phyloP scores from a whole-genome alignment of 1,140 invertebrate genomes.

The Brachionus calyciflorus region DNA sequence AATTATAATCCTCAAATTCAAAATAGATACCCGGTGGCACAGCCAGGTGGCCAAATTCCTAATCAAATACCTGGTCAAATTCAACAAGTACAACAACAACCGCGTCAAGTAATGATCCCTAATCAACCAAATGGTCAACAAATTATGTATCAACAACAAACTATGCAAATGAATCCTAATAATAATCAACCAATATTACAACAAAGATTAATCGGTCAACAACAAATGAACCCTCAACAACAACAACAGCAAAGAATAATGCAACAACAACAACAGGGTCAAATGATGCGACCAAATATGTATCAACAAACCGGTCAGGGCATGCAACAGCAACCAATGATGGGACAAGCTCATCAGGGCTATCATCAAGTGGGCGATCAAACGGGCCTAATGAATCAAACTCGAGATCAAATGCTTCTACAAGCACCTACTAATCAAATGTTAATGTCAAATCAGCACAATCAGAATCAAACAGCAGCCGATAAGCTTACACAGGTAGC shows the following conservation, averaged over 20 bases:
- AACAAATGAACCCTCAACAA: slow-evolving; percentile 5
- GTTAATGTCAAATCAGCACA: slow-evolving; percentile 14
- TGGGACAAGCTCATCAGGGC: not conserved
- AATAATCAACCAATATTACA: slow-evolving; percentile 14
- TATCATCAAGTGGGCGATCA: slow-evolving; percentile 29
- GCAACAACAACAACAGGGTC: not conserved
- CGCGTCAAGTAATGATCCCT: not conserved
- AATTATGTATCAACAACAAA: not conserved
- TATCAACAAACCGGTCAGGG: not conserved
- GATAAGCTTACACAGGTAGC: slow-evolving; percentile 41
- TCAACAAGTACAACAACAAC: not conserved
- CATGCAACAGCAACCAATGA: slow-evolving; percentile 9
- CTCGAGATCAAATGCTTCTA: slow-evolving; percentile 42
- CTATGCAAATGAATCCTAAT: not conserved
- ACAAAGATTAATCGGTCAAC: not conserved
- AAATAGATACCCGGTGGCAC: not conserved
- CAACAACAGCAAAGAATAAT: not conserved
- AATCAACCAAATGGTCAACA: not conserved
- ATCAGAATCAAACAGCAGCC: slow-evolving; percentile 30
- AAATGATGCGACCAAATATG: not conserved
- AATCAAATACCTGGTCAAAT: not conserved
- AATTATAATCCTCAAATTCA: not conserved
- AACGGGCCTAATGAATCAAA: slow-evolving; percentile 3
- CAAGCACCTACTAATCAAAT: slow-evolving; percentile 32
- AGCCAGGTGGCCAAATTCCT: not conserved